A percentile compares a stretch with the other conserved stretches of the same genome.
Conservation (phyloP, 2,797 vertebrate genomes). For the Nasua narica region DNA sequence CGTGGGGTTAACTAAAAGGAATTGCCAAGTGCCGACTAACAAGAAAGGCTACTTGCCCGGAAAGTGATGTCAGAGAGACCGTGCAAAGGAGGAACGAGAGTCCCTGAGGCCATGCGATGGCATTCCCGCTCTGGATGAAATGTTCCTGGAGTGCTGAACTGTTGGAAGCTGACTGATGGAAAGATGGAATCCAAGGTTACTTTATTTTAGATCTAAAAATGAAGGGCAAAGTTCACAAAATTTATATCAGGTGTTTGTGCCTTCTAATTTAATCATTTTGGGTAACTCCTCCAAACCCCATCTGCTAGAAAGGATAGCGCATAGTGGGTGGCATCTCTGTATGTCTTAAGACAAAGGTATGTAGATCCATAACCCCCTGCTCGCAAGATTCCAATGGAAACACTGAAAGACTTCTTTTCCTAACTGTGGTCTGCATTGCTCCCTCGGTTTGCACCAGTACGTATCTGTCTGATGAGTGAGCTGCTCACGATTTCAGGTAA, state of each 20-base stretch:
- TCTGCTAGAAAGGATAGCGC: fast-evolving
- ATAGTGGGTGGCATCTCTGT: fast-evolving
- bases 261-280: not conserved
- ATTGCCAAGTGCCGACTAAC: not conserved
- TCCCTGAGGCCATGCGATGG: fast-evolving
- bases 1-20: no score
- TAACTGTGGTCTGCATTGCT: no score
- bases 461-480: fast-evolving
- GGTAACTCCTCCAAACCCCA: not conserved
- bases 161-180: not conserved
- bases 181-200: not conserved
- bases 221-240: not conserved
- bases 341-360: not conserved
- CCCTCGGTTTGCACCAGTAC: fast-evolving
- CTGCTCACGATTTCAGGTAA: fast-evolving
- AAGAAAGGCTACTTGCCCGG: not conserved
- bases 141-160: fast-evolving
- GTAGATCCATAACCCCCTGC: fast-evolving
- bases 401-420: not conserved
- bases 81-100: fast-evolving
- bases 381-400: not conserved
- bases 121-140: fast-evolving
- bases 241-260: not conserved
- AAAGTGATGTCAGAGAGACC: not conserved
- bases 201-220: not conserved